Base-by-base conservation (phyloP, 2,113 vertebrate species). In the Oreochromis aureus region DNA sequence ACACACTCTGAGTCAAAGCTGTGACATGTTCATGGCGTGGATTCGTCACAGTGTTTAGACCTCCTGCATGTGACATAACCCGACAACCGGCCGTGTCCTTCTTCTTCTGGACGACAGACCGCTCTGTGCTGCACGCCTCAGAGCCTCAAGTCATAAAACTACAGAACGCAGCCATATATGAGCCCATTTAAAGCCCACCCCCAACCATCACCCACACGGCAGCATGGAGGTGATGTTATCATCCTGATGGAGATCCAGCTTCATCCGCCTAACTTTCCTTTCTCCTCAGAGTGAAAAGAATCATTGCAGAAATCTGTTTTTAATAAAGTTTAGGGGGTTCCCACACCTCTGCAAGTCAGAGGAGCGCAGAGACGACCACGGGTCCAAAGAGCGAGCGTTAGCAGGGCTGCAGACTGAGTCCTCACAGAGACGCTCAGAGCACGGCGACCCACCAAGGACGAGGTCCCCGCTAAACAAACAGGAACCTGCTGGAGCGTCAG, bases 21-120 rank as follows among this genome's bases (percentile, higher is more conserved):
- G 69, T 11, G 41, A 73, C 19, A n/a, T 1, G 6, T 39, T 22
- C 61, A 13, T 11, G 4, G 19, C 19, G 19, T 66, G 61, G 61
- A 66, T 66, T 66, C 5, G 2, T 66, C 61, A 13, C 61, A 59
- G 56, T 16, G 13, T n/a, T 66, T n/a, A 7, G 5, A 46, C 41
- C 15, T 71, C n/a, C 39, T 71, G n/a, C 66, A 44, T 46, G 39
- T 73, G 39, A 73, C 39, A 18, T 1, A 46, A 73, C 41, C 7
- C 13, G 2, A 71, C 1, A 8, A 69, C 36, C 4, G n/a, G 34
- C 34, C 22, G 0, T 2, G 7, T 24, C n/a, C 6, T 71, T 0
- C 66, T 16, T 24, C 34, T 39, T 34, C 63, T 48, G 46, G 15
- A 48, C 6, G 6, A 48, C 46, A 16, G 15, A 48, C 3, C 15